Percentiles rank a stretch among this genome's conserved stretches.
These are phyloP conservation scores for Babyrousa celebensis DNA, from an alignment of 2,797 vertebrate species.

Conservation along the genomic window DNA sequence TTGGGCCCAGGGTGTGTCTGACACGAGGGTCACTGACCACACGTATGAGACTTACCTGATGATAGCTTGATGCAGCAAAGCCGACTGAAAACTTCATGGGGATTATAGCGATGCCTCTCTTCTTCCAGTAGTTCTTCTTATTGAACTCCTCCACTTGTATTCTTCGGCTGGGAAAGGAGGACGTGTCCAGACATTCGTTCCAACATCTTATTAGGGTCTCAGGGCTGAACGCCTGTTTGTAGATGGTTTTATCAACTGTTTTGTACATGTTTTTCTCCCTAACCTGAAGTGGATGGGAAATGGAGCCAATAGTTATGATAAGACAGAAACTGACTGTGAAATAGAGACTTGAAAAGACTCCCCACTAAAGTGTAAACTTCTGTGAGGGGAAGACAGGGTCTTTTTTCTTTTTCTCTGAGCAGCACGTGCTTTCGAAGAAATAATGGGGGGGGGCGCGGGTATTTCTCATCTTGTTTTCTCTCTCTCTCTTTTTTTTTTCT, in stretches of 20 bases:
- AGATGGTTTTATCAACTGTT: constrained; percentile 91
- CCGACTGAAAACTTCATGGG: constrained; percentile 95
- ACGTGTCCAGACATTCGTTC: constrained; percentile 93
- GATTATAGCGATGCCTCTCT: constrained; percentile 94
- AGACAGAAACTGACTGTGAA: neutral
- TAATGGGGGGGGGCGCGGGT: neutral
- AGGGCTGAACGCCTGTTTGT: constrained; percentile 93
- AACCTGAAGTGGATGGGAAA: constrained; percentile 91
- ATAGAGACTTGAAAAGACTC: neutral
- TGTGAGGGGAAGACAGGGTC: neutral
- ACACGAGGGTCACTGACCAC: neutral
- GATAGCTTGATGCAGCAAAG: constrained; percentile 91
- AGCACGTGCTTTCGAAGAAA: neutral
- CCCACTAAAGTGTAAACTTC: neutral
- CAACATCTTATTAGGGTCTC: constrained; percentile 94
- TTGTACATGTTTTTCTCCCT: constrained; percentile 96
- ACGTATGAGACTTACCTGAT: constrained; percentile 92
- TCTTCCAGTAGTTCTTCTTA: constrained; percentile 94
- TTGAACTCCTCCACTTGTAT: constrained; percentile 91
- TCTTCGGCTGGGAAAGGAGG: constrained; percentile 89
- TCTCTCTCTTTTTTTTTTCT: too few relatives aligned
- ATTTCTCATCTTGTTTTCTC: constrained; percentile 24
- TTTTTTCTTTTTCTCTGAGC: neutral
- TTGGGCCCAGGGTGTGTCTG: neutral
- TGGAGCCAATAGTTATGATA: neutral